Conservation (phyloP, 2,113 vertebrate species). For the Gasterosteus nipponicus region DNA sequence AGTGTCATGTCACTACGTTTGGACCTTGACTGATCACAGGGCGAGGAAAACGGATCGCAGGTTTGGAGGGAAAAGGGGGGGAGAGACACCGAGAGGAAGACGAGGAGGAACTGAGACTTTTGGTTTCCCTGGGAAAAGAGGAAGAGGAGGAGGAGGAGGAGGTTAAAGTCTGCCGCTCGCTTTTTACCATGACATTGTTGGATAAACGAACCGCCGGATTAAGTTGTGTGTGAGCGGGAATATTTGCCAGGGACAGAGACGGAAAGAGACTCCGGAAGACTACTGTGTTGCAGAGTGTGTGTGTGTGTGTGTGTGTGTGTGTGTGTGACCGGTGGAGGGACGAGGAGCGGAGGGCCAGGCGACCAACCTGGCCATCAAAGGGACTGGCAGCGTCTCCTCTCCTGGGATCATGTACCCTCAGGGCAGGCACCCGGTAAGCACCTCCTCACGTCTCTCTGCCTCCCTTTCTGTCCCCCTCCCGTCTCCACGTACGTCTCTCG, state of each 20-base stretch:
- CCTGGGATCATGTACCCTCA: constrained; percentile 85
- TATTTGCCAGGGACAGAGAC: constrained; percentile 12
- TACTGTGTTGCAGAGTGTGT: constrained; percentile 43
- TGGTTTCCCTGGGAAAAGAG: constrained; percentile 25
- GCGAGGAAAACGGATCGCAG: constrained; percentile 67
- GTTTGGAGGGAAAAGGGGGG: constrained; percentile 10
- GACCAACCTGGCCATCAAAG: constrained; percentile 78
- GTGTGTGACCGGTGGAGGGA: constrained; percentile 71
- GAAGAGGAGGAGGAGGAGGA: constrained; percentile 18
- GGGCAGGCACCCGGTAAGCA: constrained; percentile 85
- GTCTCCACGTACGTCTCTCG: constrained; percentile 10
- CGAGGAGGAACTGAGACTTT: constrained; percentile 53
- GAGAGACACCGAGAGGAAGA: constrained; percentile 36
- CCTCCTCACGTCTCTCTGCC: constrained; percentile 43
- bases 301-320: constrained; percentile 35
- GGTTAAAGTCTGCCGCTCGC: constrained; percentile 45
- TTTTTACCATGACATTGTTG: constrained; percentile 63
- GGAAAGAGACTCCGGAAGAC: constrained; percentile 49
- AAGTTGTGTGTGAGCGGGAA: constrained; percentile 63
- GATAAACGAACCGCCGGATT: constrained; percentile 48
- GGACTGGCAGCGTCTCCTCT: constrained; percentile 79
- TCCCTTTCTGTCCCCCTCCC: constrained; percentile 12
- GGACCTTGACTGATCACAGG: constrained; percentile 75
- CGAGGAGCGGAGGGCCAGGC: constrained; percentile 79
- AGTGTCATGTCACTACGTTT: constrained; percentile 71